These are phyloP conservation scores for Acanthacorydalis orientalis DNA, from an alignment of 2,888 invertebrate species.

Conservation along the genomic window DNA sequence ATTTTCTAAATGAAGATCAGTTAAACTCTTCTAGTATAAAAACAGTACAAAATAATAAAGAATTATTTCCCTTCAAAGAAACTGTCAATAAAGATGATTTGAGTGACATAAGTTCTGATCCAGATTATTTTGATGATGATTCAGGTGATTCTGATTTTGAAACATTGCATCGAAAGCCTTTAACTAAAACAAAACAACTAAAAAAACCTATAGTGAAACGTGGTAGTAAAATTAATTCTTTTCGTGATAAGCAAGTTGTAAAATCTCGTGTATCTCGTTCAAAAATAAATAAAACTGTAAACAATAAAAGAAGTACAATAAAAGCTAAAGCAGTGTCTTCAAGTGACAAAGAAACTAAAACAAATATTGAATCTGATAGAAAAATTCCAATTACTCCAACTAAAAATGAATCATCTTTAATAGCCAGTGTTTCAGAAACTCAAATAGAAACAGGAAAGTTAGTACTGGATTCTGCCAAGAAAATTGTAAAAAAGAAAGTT, in stretches of 20 bases:
- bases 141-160: conserved; percentile 35
- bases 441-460: conserved; percentile 11
- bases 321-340: too few relatives aligned
- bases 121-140: conserved; percentile 20
- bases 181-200: conserved; percentile 11
- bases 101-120: conserved; percentile 36
- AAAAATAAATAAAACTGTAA: too few relatives aligned
- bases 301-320: too few relatives aligned
- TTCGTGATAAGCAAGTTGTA: too few relatives aligned
- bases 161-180: background rate
- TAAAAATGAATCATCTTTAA: conserved; percentile 16
- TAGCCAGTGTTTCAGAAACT: background rate
- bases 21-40: background rate
- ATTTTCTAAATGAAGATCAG: conserved; percentile 3
- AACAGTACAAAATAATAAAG: background rate
- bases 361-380: too few relatives aligned
- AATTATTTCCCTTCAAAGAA: conserved; percentile 9
- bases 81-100: conserved; percentile 27
- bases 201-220: background rate
- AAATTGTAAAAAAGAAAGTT: conserved; percentile 25
- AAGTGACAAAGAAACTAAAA: too few relatives aligned
- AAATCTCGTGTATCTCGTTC: too few relatives aligned
- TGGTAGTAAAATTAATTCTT: too few relatives aligned
- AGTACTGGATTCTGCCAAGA: conserved; percentile 15
- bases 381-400: too few relatives aligned